phyloP scores from a whole-genome alignment of 2,113 vertebrate species.

The Mobula hypostoma region DNA sequence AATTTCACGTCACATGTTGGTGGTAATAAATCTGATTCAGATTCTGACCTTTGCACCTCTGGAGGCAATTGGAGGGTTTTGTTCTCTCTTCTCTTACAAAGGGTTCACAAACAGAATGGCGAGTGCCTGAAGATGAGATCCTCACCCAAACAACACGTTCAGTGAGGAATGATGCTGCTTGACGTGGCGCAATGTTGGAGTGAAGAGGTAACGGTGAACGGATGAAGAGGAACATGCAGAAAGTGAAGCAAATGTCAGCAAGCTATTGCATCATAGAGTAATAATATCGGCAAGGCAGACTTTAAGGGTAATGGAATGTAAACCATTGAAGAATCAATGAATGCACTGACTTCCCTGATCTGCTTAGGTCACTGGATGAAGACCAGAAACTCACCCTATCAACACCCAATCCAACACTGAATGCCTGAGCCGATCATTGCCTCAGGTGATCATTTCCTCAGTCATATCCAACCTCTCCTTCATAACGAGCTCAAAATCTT shows the following conservation, averaged over 20 bases:
- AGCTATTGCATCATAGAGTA: not conserved
- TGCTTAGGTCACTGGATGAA: not conserved
- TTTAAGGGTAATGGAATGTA: too few species aligned
- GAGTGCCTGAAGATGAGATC: too few species aligned
- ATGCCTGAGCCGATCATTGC: not conserved
- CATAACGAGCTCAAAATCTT: too few species aligned
- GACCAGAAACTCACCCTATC: too few species aligned
- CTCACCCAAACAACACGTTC: not conserved
- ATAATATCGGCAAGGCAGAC: not conserved
- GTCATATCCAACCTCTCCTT: not conserved
- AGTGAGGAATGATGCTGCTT: not conserved
- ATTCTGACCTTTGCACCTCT: not conserved
- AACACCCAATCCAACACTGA: too few species aligned
- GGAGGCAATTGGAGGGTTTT: too few species aligned
- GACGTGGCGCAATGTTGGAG: not conserved
- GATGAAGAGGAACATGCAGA: not conserved
- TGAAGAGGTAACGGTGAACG: not conserved
- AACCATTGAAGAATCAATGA: not conserved
- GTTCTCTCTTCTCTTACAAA: too few species aligned
- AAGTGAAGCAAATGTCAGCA: too few species aligned
- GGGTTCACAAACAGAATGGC: too few species aligned
- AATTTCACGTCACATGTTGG: too few species aligned
- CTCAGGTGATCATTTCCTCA: not conserved
- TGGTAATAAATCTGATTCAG: too few species aligned
- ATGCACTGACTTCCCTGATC: not conserved